A percentile compares a stretch with the other conserved stretches of the same genome.
phyloP scores from a whole-genome alignment of 2,888 invertebrate genomes.

The Metacarcinus magister region DNA sequence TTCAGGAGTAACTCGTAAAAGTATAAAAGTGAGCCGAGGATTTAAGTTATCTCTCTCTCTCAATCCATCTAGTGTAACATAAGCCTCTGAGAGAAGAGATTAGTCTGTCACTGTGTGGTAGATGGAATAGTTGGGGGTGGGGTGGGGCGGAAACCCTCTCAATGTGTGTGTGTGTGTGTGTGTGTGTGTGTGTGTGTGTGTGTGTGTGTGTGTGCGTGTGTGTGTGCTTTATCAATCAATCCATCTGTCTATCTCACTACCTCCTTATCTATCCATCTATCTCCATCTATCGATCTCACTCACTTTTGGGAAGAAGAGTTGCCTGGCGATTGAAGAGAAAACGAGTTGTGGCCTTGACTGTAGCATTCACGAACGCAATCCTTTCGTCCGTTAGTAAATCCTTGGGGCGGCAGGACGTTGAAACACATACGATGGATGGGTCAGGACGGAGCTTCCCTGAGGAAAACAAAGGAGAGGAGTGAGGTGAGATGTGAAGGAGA shows the following conservation, averaged over 20 bases:
- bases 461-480: background rate
- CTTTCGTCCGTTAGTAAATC: background rate
- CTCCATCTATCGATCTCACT: background rate
- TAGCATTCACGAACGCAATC: background rate
- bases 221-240: background rate
- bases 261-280: background rate
- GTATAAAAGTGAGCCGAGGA: too few species aligned
- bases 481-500: background rate
- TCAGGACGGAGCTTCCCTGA: background rate
- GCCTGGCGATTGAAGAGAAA: constrained; percentile 49
- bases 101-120: too few species aligned
- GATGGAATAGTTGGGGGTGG: too few species aligned
- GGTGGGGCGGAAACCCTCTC: too few species aligned
- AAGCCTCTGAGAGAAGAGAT: too few species aligned
- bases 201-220: background rate
- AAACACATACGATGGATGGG: background rate
- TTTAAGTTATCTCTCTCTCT: too few species aligned
- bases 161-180: background rate
- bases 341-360: background rate
- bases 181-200: background rate
- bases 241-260: background rate
- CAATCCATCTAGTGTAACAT: too few species aligned
- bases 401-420: background rate
- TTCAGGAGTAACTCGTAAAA: too few species aligned
- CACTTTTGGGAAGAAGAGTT: background rate